Evolutionary conservation across 2,113 vertebrate species (phyloP).

Genomic region (Mirounga angustirostris): DNA sequence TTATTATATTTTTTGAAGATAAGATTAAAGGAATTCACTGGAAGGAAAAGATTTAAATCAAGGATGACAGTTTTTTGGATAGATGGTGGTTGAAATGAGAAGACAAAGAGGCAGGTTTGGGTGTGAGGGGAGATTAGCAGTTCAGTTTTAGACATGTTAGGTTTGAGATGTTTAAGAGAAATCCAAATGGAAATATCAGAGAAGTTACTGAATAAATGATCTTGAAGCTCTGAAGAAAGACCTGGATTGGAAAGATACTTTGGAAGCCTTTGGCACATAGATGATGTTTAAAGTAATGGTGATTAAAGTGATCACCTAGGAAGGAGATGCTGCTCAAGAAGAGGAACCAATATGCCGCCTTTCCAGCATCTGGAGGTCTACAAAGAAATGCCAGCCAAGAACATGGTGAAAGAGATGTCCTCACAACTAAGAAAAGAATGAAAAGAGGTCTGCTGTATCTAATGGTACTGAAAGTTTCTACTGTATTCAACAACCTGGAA

Average conservation of each 20-base stretch:
- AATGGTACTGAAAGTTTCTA: not conserved
- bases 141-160: not conserved
- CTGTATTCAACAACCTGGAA: not conserved
- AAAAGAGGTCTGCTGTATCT: not conserved
- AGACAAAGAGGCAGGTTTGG: not conserved
- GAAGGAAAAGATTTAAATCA: not conserved
- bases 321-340: not conserved
- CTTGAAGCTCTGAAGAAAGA: not conserved
- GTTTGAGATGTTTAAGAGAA: not conserved
- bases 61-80: not conserved
- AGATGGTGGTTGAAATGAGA: not conserved
- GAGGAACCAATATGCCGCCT: not conserved
- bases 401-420: not conserved
- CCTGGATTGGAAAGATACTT: not conserved
- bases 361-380: not conserved
- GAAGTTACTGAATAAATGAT: not conserved
- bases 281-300: not conserved
- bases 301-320: not conserved
- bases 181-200: constrained; percentile 1
- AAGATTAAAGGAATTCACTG: not conserved
- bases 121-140: not conserved
- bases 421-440: not conserved
- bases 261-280: not conserved
- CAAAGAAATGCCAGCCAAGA: not conserved
- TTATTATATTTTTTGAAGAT: not conserved